These are phyloP conservation scores for Napeogenes inachia DNA, from an alignment of 2,888 invertebrate species.

Conservation along the genomic window DNA sequence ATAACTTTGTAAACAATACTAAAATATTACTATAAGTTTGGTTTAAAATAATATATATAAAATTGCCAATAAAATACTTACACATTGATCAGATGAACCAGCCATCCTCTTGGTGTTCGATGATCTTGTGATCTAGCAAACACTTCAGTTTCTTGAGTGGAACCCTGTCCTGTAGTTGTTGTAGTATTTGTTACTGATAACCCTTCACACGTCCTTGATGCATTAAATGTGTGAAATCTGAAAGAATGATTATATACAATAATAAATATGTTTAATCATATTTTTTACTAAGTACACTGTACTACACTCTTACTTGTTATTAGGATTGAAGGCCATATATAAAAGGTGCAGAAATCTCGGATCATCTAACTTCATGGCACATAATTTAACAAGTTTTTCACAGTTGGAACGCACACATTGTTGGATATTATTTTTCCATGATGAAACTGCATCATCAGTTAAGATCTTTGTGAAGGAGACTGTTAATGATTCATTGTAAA, in stretches of 20 bases:
- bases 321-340: slow-evolving; percentile 96
- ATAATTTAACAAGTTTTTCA: slow-evolving; percentile 92
- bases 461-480: slow-evolving; percentile 97
- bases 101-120: slow-evolving; percentile 94
- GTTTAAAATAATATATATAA: no score
- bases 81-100: slow-evolving; percentile 95
- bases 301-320: slow-evolving; percentile 85
- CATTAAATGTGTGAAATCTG: slow-evolving; percentile 92
- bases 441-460: slow-evolving; percentile 97
- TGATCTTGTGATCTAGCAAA: slow-evolving; percentile 87
- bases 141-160: slow-evolving; percentile 64
- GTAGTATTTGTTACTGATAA: slow-evolving; percentile 45
- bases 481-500: slow-evolving; percentile 95
- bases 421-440: slow-evolving; percentile 98
- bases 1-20: no score
- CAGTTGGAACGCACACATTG: slow-evolving; percentile 96
- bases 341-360: slow-evolving; percentile 93
- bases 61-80: slow-evolving; percentile 41
- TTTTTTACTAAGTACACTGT: slow-evolving; percentile 3
- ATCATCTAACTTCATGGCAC: slow-evolving; percentile 96
- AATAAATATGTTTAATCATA: neutral
- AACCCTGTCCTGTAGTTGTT: slow-evolving; percentile 74
- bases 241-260: slow-evolving; percentile 27
- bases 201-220: slow-evolving; percentile 85
- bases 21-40: no score